Conservation (phyloP, 2,113 vertebrate species). For the Cyprinus carpio region DNA sequence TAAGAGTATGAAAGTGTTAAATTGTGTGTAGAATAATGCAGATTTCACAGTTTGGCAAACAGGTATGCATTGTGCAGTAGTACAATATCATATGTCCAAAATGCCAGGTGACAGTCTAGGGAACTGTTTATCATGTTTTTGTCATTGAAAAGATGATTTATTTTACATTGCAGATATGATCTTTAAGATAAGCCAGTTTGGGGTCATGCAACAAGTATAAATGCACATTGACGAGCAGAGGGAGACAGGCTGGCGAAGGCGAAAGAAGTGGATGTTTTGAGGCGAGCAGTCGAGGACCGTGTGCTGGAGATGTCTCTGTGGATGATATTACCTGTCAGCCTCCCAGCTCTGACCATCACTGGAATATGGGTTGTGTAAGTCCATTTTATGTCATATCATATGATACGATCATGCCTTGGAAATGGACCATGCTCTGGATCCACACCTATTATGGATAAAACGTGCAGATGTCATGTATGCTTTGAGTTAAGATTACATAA, state of each 20-base stretch:
- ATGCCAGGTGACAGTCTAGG: neutral
- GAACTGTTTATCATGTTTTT: neutral
- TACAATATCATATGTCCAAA: neutral
- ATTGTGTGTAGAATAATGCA: neutral
- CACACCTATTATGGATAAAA: neutral
- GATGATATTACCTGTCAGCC: conserved; percentile 82
- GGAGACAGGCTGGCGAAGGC: conserved; percentile 72
- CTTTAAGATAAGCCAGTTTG: conserved; percentile 5
- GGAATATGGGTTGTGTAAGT: conserved; percentile 93
- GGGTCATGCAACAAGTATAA: conserved; percentile 59
- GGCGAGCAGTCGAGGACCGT: conserved; percentile 48
- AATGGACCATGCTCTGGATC: neutral
- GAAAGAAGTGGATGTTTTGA: conserved; percentile 65
- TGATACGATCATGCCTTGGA: neutral
- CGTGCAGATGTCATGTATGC: neutral
- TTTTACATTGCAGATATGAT: neutral
- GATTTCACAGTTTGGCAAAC: neutral
- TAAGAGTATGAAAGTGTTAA: too few species aligned
- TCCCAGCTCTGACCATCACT: conserved; percentile 85
- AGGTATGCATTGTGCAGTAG: neutral
- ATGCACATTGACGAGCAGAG: conserved; percentile 71
- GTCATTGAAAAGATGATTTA: neutral
- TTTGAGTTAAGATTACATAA: neutral
- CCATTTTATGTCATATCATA: neutral
- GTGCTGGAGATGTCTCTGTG: conserved; percentile 79